Evolutionary conservation across 2,797 vertebrate species (phyloP), one percentile per base, ranked within the genome.

Genomic region (Meriones psammophilus): DNA sequence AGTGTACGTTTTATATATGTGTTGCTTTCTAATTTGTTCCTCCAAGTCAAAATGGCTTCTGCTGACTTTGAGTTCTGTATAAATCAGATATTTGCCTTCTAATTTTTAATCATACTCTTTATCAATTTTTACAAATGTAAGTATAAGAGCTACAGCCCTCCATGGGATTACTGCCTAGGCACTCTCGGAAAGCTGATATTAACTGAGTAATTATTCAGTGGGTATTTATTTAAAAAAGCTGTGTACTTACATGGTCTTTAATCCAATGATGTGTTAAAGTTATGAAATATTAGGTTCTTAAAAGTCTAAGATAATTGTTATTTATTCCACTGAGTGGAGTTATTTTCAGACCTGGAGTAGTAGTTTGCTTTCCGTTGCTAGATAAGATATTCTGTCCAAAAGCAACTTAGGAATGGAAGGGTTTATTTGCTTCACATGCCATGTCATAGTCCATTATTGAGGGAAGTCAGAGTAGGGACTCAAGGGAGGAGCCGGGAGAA

Each of bases 101-200:
- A 64, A 79, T 69, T 89, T 86, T 87, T 36, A 86, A 91, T 86
- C 6, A 66, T 26, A 60, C 14, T 60, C 71, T 89, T 96, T 54
- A 28, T 60, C 20, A 76, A 5, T 88, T 76, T 46, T n/a, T 60
- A 42, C 3, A 88, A 95, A 94, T 36, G 5, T 73, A 79, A 62
- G 36, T 33, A 71, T 62, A 62, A 36, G 8, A 12, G 7, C n/a
- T n/a, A 83, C 17, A 81, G 18, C 13, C 28, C 1, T 68, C 36
- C n/a, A 18, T n/a, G 1, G 5, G 22, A 17, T 62, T 20, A n/a
- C 20, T 84, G 20, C 1, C 50, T 69, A 8, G 10, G 1, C 33
- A 28, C 5, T 90, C 64, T 88, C 6, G 93, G 24, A 39, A 81
- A 74, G 39, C 10, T 85, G 54, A 80, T 26, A 26, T 18, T 76